Percentiles rank a stretch among this genome's conserved stretches.
Evolutionary conservation across 2,797 vertebrate genomes (phyloP).

Genomic region (Melanotaenia parkinsoni): DNA sequence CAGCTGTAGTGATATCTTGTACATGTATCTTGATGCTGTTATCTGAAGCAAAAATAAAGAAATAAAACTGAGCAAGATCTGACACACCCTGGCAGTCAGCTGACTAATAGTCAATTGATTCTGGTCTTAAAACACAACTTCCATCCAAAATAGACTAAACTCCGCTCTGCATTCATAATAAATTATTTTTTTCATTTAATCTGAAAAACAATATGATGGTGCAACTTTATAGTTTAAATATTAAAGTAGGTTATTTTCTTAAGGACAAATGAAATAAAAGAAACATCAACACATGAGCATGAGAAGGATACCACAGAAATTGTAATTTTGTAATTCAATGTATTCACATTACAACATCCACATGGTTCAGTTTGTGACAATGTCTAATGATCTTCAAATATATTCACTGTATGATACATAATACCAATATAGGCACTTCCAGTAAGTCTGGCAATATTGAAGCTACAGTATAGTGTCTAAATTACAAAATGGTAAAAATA

Average conservation of each 20-base stretch:
- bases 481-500: conserved; percentile 99
- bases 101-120: neutral
- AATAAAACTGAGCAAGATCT: neutral
- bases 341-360: conserved; percentile 96
- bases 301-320: conserved; percentile 87
- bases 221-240: neutral
- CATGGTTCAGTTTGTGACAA: conserved; percentile 92
- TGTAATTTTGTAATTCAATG: conserved; percentile 92
- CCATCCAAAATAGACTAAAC: neutral
- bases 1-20: too few species aligned
- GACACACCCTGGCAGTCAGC: too few species aligned
- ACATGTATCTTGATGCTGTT: too few species aligned
- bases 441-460: conserved; percentile 95
- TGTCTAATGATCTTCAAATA: conserved; percentile 91
- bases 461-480: conserved; percentile 96
- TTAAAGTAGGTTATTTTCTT: neutral
- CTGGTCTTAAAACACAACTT: neutral
- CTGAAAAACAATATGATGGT: too few species aligned
- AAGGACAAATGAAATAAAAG: neutral
- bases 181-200: neutral
- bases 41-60: neutral
- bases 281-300: conserved; percentile 43
- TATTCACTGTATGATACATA: conserved; percentile 94
- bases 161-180: neutral
- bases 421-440: conserved; percentile 99